Evolutionary conservation across 2,797 vertebrate genomes (phyloP).

Genomic region (Micromesistius poutassou): DNA sequence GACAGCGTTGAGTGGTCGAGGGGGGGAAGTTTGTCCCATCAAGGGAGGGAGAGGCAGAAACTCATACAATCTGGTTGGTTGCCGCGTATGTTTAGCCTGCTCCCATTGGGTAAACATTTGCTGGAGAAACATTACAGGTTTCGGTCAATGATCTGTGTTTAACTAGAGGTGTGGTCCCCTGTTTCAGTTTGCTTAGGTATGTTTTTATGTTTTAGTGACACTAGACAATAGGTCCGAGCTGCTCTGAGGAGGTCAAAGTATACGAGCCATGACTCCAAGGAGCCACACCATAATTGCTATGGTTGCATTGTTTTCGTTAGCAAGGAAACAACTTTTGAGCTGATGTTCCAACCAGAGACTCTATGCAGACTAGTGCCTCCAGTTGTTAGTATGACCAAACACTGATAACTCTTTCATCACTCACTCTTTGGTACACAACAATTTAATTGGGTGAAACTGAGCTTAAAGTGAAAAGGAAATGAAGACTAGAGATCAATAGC

Average conservation of each 20-base stretch:
- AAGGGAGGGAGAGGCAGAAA: constrained; percentile 58
- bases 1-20: constrained; percentile 60
- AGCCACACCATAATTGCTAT: not conserved
- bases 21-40: constrained; percentile 51
- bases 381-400: not conserved
- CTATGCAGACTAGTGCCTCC: not conserved
- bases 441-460: not conserved
- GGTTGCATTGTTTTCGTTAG: not conserved
- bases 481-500: not conserved
- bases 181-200: constrained; percentile 21
- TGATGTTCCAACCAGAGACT: not conserved
- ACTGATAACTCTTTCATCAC: not conserved
- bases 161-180: constrained; percentile 7
- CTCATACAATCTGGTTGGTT: constrained; percentile 53
- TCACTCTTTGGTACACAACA: not conserved
- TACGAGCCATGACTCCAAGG: not conserved
- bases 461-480: not conserved
- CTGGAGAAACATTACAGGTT: constrained; percentile 22
- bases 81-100: constrained; percentile 40
- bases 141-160: constrained; percentile 18
- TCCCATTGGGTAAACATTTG: constrained; percentile 54
- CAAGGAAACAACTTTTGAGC: not conserved
- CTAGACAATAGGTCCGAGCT: not conserved
- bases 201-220: constrained; percentile 4
- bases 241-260: constrained; percentile 17